These are phyloP conservation scores for Mycteria americana DNA, from an alignment of 2,797 vertebrate genomes.

Conservation along the genomic window DNA sequence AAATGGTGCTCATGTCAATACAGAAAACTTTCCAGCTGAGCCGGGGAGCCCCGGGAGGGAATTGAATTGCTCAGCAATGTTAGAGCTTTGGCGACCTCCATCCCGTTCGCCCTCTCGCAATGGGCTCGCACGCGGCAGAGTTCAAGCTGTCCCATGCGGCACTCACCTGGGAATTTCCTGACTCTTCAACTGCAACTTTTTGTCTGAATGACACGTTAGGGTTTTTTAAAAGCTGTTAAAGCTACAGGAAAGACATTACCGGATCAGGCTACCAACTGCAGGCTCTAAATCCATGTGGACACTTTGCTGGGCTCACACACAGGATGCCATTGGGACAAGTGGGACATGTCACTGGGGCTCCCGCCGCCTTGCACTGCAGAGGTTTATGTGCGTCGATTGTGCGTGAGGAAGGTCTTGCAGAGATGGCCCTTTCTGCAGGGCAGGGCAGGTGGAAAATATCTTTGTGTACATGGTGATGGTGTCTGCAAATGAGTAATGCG, in stretches of 20 bases:
- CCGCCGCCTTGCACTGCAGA: neutral
- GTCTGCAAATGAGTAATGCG: neutral
- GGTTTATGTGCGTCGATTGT: accelerated
- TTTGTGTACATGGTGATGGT: neutral
- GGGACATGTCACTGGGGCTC: accelerated
- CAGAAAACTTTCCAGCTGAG: constrained; percentile 22
- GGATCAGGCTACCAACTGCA: neutral
- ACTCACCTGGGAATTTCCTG: neutral
- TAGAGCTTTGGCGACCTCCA: neutral
- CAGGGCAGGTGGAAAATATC: neutral
- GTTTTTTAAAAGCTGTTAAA: neutral
- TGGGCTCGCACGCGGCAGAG: accelerated
- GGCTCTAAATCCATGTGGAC: neutral
- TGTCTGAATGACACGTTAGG: neutral
- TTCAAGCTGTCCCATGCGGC: neutral
- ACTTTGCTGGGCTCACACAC: neutral
- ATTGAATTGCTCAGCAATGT: neutral
- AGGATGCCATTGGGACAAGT: neutral
- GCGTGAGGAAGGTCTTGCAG: neutral
- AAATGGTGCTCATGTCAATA: constrained; percentile 20
- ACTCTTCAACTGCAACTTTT: constrained; percentile 4
- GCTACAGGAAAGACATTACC: neutral
- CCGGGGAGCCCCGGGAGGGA: neutral
- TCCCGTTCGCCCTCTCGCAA: neutral
- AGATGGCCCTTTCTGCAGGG: neutral